phyloP scores from a whole-genome alignment of 2,888 invertebrate species.

The Hydropsyche betteni region DNA sequence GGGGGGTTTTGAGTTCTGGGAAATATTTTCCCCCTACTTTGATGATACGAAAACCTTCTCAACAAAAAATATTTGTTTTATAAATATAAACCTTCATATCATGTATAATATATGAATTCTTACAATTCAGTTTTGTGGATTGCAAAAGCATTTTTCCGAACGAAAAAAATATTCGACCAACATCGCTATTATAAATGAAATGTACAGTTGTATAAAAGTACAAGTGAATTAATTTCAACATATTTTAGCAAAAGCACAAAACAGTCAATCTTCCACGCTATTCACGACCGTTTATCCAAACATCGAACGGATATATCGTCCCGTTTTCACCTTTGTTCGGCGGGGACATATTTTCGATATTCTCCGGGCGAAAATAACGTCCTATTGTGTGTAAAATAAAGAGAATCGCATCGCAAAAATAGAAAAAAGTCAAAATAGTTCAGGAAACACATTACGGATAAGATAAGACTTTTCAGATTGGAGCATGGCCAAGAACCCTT shows the following conservation, averaged over 20 bases:
- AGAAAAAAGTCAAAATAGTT: constrained; percentile 29
- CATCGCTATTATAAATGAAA: not conserved
- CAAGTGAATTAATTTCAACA: no score
- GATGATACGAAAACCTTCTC: no score
- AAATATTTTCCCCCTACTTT: no score
- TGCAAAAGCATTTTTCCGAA: not conserved
- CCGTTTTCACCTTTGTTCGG: constrained; percentile 21
- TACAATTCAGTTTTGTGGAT: no score
- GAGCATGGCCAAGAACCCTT: constrained; percentile 25
- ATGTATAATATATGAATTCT: no score
- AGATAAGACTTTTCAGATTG: constrained; percentile 27
- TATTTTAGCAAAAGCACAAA: no score
- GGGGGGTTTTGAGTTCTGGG: no score
- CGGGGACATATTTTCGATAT: constrained; percentile 19
- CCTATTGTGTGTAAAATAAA: constrained; percentile 16
- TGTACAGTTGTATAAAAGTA: no score
- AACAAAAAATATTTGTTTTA: no score
- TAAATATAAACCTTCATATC: no score
- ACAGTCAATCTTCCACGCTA: no score
- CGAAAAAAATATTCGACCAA: not conserved
- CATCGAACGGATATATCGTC: not conserved
- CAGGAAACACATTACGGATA: constrained; percentile 14
- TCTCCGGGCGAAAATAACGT: constrained; percentile 8
- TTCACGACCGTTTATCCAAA: not conserved
- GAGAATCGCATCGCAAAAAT: not conserved